Evolutionary conservation across 1,140 invertebrate genomes (phyloP).

Genomic region (Anastatus disparis): DNA sequence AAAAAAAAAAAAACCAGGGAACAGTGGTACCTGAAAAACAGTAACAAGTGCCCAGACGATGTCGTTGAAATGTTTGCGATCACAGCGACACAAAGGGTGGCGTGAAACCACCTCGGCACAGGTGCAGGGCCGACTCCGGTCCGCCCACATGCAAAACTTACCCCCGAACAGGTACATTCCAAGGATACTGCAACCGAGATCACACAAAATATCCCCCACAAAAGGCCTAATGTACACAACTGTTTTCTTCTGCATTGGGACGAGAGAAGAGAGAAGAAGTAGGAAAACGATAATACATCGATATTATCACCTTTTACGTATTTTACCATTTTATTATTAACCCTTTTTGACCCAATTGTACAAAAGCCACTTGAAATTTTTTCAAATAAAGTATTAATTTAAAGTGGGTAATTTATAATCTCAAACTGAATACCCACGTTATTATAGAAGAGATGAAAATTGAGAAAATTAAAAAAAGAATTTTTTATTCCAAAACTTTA

Average conservation of each 20-base stretch:
- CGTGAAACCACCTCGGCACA: constrained; percentile 89
- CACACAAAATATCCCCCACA: constrained; percentile 56
- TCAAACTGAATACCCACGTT: no score
- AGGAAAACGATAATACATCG: no score
- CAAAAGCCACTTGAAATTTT: no score
- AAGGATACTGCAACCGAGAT: constrained; percentile 86
- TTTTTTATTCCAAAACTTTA: no score
- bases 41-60: constrained; percentile 96
- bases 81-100: constrained; percentile 90
- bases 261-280: no score
- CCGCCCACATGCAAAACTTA: constrained; percentile 97
- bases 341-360: no score
- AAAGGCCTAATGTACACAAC: constrained; percentile 58
- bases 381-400: no score
- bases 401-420: no score
- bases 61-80: constrained; percentile 97
- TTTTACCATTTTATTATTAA: no score
- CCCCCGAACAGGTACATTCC: constrained; percentile 99
- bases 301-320: no score
- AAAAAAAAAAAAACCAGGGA: constrained; percentile 39
- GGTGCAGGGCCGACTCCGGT: constrained; percentile 88
- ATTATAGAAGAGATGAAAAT: no score
- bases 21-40: constrained; percentile 89
- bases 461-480: no score
- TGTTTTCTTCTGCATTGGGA: constrained; percentile 32